Conservation (phyloP, 2,113 vertebrate species). For the Vombatus ursinus region DNA sequence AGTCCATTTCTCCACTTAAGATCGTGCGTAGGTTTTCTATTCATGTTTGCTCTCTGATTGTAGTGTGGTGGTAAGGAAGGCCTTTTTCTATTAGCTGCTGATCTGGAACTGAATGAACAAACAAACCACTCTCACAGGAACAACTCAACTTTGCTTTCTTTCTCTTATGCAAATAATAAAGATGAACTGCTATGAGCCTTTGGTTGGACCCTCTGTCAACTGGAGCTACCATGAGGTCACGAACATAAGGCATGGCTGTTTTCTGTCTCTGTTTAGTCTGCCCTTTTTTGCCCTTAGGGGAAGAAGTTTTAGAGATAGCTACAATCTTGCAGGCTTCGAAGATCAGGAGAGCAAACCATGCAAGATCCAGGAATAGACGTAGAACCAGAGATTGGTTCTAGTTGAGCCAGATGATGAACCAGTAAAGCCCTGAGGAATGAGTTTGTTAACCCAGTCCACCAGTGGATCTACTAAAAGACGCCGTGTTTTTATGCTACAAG, state of each 20-base stretch:
- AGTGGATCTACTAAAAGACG: not conserved
- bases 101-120: not conserved
- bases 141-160: not conserved
- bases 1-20: not conserved
- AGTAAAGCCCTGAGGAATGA: not conserved
- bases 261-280: not conserved
- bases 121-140: not conserved
- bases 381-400: not conserved
- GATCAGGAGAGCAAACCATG: not conserved
- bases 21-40: not conserved
- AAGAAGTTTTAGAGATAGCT: not conserved
- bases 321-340: not conserved
- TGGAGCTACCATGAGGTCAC: not conserved
- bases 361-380: too few species aligned
- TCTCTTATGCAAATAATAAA: not conserved
- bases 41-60: not conserved
- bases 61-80: not conserved
- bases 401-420: not conserved
- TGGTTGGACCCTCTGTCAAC: not conserved
- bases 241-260: not conserved
- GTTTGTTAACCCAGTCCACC: not conserved
- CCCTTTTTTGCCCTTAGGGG: not conserved
- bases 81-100: not conserved
- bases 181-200: not conserved
- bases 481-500: not conserved